Evolutionary conservation across 2,113 vertebrate genomes (phyloP), one percentile per base, ranked within the genome.

Genomic region (Coptodon rendalli): DNA sequence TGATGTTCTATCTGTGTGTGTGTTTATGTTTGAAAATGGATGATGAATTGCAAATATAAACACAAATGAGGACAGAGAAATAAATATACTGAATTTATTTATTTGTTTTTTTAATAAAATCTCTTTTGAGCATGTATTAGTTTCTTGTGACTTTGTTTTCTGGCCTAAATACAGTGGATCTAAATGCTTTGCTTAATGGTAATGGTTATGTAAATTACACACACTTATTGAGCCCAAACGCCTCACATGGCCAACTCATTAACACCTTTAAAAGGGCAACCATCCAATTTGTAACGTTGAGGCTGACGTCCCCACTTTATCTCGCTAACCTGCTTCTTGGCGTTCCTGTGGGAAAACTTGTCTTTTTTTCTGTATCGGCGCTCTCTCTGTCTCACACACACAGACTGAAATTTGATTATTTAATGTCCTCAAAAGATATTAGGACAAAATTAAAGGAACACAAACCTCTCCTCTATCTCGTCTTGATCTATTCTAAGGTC

Each of bases 371-470:
- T 22, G 19, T 57, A 87, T 93, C 83, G 4, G 45, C 8, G 0
- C n/a, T 38, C 54, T 84, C 11, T 76, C 79, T 45, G 16, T 78
- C 45, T 34, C 45, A 12, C 71, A 31, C 71, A 19, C 71, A 50
- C 6, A 90, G 71, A 89, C 31, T 9, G 38, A 82, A 86, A 92
- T 90, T 81, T 87, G 90, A 95, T 95, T 95, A 90, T 94, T 94
- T 93, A 86, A 93, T 91, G 93, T 94, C 86, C 92, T 73, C 1
- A 19, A 87, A 91, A 89, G 83, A 91, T 89, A 94, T 92, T 87
- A 89, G 86, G 40, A 6, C 40, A 81, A 93, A 95, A 95, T 95
- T 36, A 92, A 95, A 92, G 80, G 91, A 93, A 93, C 85, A 94
- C 91, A 94, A 94, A 89, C 40, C 48, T 83, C 73, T 73, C 76